Evolutionary conservation across 2,888 invertebrate species (phyloP).

Genomic region (Ceratothoa steindachneri): DNA sequence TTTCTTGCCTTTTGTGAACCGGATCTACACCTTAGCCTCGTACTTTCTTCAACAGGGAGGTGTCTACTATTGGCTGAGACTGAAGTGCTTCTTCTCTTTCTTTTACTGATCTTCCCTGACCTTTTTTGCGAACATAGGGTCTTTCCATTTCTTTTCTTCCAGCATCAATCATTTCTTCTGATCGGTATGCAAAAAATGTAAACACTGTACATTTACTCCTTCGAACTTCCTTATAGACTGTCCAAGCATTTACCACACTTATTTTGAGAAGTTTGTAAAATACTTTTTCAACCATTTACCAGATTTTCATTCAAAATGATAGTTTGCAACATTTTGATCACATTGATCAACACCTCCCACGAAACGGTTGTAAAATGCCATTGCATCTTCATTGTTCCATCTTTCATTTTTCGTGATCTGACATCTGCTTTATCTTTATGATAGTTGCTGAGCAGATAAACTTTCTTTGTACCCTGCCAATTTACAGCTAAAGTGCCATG

Average conservation of each 20-base stretch:
- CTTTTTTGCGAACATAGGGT: background rate
- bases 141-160: background rate
- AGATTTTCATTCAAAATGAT: background rate
- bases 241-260: background rate
- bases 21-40: background rate
- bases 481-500: background rate
- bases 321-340: background rate
- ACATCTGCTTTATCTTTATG: background rate
- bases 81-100: background rate
- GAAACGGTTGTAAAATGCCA: background rate
- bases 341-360: background rate
- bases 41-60: background rate
- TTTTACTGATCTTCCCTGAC: background rate
- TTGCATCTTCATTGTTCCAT: background rate
- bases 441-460: background rate
- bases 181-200: background rate
- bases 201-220: background rate
- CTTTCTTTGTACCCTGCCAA: background rate
- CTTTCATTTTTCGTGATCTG: background rate
- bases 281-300: background rate
- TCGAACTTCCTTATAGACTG: background rate
- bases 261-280: background rate
- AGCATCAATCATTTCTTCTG: background rate
- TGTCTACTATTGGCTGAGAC: background rate
- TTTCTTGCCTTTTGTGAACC: background rate